These are phyloP conservation scores for Doryteuthis pealeii DNA, from an alignment of 1,140 invertebrate genomes.

Conservation along the genomic window DNA sequence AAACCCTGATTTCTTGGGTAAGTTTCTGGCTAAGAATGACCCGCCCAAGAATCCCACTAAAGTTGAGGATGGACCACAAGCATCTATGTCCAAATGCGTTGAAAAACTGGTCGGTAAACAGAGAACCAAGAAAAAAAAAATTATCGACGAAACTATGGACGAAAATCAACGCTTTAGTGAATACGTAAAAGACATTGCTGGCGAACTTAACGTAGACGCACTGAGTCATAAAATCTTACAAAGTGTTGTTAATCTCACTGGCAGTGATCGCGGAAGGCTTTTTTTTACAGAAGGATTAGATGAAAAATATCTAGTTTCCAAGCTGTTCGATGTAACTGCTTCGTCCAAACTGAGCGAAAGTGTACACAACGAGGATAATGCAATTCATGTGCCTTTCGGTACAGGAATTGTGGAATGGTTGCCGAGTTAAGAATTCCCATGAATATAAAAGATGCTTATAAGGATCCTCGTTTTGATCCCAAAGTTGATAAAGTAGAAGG, in stretches of 20 bases:
- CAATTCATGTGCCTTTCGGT: conserved; percentile 67
- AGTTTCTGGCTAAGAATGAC: no score
- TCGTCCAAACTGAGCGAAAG: conserved; percentile 74
- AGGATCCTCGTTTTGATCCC: conserved; percentile 77
- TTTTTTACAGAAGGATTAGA: conserved; percentile 79
- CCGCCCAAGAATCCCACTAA: no score
- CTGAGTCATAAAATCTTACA: conserved; percentile 95
- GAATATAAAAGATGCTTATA: conserved; percentile 93
- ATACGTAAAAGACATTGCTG: conserved; percentile 94
- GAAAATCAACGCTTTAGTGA: conserved; percentile 95
- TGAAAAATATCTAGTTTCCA: conserved; percentile 77
- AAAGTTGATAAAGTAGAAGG: conserved; percentile 89
- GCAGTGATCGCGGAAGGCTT: conserved; percentile 90
- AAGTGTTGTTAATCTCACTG: conserved; percentile 87
- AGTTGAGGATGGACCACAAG: no score
- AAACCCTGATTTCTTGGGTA: no score
- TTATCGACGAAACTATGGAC: conserved; percentile 64
- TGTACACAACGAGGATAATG: conserved; percentile 57
- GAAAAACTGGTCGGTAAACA: not conserved
- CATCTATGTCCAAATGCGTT: not conserved
- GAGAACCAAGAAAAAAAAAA: not conserved
- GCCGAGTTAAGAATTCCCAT: conserved; percentile 87
- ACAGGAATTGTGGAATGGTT: conserved; percentile 90
- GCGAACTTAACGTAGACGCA: conserved; percentile 89
- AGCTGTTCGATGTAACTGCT: conserved; percentile 83